Evolutionary conservation across 1,140 invertebrate genomes (phyloP).

Genomic region (Bombus ignitus): DNA sequence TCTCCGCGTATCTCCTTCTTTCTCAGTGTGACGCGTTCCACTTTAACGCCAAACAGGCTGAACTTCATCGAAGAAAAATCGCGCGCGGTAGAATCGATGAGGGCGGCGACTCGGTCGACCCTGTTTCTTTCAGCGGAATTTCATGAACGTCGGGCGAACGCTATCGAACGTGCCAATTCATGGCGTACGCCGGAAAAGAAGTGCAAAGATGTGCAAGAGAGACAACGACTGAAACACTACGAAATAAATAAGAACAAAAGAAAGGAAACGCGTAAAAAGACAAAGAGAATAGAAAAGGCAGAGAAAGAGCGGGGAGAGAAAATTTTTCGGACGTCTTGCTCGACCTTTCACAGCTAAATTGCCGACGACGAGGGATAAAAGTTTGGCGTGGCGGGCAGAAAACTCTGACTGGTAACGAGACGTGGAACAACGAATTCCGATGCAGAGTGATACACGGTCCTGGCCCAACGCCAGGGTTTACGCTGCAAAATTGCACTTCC

Average conservation of each 20-base stretch:
- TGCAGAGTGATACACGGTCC: conserved; percentile 75
- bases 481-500: conserved; percentile 75
- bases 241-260: background rate
- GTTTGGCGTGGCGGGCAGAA: conserved; percentile 61
- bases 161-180: conserved; percentile 9
- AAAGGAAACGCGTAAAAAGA: too few species aligned
- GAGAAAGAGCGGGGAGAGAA: background rate
- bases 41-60: conserved; percentile 16
- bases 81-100: conserved; percentile 21
- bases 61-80: conserved; percentile 41
- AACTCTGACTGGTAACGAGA: conserved; percentile 75
- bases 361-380: conserved; percentile 50
- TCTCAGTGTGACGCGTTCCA: background rate
- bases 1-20: background rate
- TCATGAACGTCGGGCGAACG: conserved; percentile 13
- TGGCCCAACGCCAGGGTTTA: conserved; percentile 74
- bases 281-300: background rate
- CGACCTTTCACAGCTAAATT: conserved; percentile 47
- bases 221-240: background rate
- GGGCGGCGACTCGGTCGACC: conserved; percentile 20
- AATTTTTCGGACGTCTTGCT: conserved; percentile 32
- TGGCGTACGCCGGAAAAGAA: background rate
- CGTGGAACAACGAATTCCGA: conserved; percentile 77
- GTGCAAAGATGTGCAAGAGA: background rate
- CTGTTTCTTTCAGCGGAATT: conserved; percentile 32